Evolutionary conservation across 2,113 vertebrate genomes (phyloP), one percentile per base, ranked within the genome.

Genomic region (Morphnarchus princeps): DNA sequence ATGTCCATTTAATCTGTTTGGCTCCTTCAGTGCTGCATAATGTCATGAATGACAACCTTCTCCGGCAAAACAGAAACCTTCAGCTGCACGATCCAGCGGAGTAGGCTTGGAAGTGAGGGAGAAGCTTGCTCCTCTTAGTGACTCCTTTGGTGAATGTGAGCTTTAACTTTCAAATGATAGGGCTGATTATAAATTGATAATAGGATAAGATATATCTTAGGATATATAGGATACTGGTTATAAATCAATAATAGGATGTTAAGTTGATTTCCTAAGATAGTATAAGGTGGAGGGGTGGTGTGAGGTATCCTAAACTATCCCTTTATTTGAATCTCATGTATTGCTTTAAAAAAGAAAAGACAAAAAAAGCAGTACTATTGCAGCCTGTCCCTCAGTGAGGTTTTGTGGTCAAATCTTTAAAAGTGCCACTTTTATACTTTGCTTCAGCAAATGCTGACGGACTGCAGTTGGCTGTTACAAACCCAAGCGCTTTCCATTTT

Each of bases 1-100:
- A 95, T 96, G 93, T 91, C 95, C 93, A 22, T 89, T 97, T 95
- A 76, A 94, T 89, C 89, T 87, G 43, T 72, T 95, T 87, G 93
- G 87, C 81, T 96, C 26, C 45, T 87, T 85, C 70, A 80, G 34
- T 6, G 0, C 83, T 96, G 73, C 61, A 32, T 95, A 93, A 69
- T 90, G 78, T 87, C 20, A 8, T 38, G 62, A 87, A 74, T 89
- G 87, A 89, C 83, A 93, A 6, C 84, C 34, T 88, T 58, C 25
- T 80, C 52, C 54, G 87, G 58, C 76, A 87, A 90, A 69, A 76
- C 32, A 57, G 93, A 77, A 93, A 45, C 62, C 62, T 82, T 89
- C 73, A 82, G 84, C 81, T 82, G n/a, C 1, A 1, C 31, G 70
- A 57, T 76, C 76, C 61, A 57, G 28, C 50, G 40, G 49, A 55